Base-by-base conservation (phyloP, 2,888 invertebrate species). In the Aphodius sticticus region DNA sequence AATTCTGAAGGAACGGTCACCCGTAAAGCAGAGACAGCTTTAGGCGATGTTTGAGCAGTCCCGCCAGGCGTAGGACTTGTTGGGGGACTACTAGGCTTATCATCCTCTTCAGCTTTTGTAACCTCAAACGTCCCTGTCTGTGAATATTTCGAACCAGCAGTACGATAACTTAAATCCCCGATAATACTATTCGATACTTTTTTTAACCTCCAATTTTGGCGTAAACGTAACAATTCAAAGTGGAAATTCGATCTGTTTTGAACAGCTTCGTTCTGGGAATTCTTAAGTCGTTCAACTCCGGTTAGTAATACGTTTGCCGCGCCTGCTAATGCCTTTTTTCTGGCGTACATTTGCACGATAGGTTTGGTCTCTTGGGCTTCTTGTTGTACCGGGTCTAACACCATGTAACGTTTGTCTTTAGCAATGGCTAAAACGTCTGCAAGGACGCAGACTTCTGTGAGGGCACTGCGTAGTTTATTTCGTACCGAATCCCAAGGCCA, bases 401-500 rank as follows among this genome's bases (percentile, higher is more conserved):
- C 97, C 93, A 99, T 94, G 87, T 98, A 99, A 81, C 96, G 92
- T 87, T 97, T 98, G 84, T 98, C 97, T 88, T 97, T 97, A 5
- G 97, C 95, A 86, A 99, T 95, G 38, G 95, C 94, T 71, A 99
- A 91, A 0, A 99, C 97, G 91, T 99, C 99, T 69, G 96, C 93
- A 5, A 99, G 89, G 0, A 99, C 99, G 87, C 95, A 95, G 9
- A 98, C 94, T 91, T 99, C 98, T 72, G 98, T 97, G 53, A 96
- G 90, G 0, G 98, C 94, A 90, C 94, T 95, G 86, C 96, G 93
- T 35, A 98, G 90, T 89, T 98, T 98, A 86, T 94, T 97, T 81
- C 97, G 91, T 38, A 98, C 96, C 0, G 96, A 95, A 86, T 98
- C 98, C 97, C 98, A 98, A 0, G 98, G 98, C 98, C 98, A 98